Conservation (phyloP, 2,113 vertebrate species). For the Callopanchax toddi region DNA sequence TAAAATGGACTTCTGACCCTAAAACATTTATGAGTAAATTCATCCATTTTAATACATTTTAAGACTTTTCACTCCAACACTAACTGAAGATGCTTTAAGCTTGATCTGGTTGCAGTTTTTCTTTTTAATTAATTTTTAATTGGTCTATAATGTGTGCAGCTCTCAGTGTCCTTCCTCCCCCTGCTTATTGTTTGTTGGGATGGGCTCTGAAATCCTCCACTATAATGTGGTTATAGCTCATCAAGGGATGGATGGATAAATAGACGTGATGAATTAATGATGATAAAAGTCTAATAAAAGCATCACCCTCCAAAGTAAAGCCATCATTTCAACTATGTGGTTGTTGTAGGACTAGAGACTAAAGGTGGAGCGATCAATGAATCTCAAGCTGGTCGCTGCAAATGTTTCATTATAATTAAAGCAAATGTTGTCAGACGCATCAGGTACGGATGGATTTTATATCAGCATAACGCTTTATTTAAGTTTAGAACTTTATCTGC, state of each 20-base stretch:
- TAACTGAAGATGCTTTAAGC: no score
- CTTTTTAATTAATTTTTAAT: background rate
- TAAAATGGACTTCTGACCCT: no score
- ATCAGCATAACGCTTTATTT: no score
- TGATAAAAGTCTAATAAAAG: slow-evolving; percentile 8
- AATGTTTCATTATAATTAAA: background rate
- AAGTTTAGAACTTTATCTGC: background rate
- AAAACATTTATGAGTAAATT: no score
- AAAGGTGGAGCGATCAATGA: background rate
- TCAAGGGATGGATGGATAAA: background rate
- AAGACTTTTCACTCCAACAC: no score
- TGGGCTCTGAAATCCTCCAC: background rate
- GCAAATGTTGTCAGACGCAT: background rate
- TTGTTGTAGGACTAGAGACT: background rate
- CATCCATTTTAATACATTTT: no score
- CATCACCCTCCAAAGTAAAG: background rate
- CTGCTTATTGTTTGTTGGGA: background rate
- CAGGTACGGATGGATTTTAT: background rate
- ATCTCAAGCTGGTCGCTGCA: background rate
- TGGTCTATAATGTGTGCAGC: background rate
- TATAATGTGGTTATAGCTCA: background rate
- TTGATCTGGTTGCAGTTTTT: no score
- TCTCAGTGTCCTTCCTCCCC: background rate
- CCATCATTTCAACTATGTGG: background rate
- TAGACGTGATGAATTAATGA: slow-evolving; percentile 18